Evolutionary conservation across 2,797 vertebrate genomes (phyloP).

Genomic region (Borostomias antarcticus): DNA sequence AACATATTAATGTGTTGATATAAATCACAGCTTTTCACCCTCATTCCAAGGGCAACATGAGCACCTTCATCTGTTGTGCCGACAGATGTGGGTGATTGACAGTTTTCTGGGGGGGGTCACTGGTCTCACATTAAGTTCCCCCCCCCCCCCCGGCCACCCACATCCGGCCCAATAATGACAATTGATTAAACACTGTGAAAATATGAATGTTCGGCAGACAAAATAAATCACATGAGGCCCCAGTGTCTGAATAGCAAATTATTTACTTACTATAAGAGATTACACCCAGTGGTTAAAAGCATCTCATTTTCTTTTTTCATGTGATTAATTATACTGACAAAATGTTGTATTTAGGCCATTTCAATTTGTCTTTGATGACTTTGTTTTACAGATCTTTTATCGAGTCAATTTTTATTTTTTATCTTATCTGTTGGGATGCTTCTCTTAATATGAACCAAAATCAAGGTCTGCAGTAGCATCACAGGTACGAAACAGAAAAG

Average conservation of each 20-base stretch:
- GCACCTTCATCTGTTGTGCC: constrained; percentile 49
- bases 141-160: constrained; percentile 1
- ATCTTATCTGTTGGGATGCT: too few species aligned
- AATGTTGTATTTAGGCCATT: too few species aligned
- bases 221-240: constrained; percentile 50
- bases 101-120: constrained; percentile 43
- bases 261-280: constrained; percentile 37
- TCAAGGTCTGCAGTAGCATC: too few species aligned
- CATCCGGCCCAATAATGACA: constrained; percentile 57
- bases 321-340: not conserved
- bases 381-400: too few species aligned
- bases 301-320: not conserved
- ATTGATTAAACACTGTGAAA: constrained; percentile 64
- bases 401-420: too few species aligned
- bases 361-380: too few species aligned
- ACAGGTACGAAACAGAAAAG: too few species aligned
- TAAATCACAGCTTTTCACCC: constrained; percentile 50
- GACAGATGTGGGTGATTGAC: constrained; percentile 58
- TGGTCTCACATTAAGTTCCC: constrained; percentile 46
- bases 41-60: constrained; percentile 55
- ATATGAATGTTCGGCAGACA: constrained; percentile 43
- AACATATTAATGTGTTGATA: constrained; percentile 51
- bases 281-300: too few species aligned
- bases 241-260: constrained; percentile 39
- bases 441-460: too few species aligned